These are phyloP conservation scores for Blastomussa wellsi DNA, from an alignment of 92 coral and sea anemone genomes.

Conservation along the genomic window DNA sequence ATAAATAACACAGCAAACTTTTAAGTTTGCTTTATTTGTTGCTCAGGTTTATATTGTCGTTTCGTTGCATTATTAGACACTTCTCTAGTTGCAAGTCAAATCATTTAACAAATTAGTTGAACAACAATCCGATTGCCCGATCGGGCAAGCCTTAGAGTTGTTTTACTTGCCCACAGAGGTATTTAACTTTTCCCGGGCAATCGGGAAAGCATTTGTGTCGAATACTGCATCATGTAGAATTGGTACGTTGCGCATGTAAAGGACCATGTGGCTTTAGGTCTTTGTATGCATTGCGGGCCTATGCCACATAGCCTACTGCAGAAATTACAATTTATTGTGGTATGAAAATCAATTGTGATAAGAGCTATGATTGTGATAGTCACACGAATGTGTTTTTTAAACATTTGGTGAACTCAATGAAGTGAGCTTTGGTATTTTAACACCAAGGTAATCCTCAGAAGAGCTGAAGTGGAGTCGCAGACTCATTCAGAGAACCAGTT, in stretches of 20 bases:
- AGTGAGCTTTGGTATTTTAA: neutral
- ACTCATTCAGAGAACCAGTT: slow-evolving; percentile 61
- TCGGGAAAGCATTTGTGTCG: slow-evolving; percentile 46
- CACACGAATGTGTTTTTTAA: too few relatives aligned
- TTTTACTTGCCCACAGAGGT: slow-evolving; percentile 43
- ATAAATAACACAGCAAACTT: slow-evolving; percentile 44
- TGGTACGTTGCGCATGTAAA: too few relatives aligned
- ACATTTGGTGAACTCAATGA: too few relatives aligned
- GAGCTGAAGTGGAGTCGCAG: slow-evolving; percentile 61
- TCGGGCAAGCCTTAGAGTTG: slow-evolving; percentile 35
- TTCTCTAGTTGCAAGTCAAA: slow-evolving; percentile 36
- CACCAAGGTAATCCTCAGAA: slow-evolving; percentile 72
- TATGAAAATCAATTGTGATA: too few relatives aligned
- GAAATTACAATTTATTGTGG: too few relatives aligned
- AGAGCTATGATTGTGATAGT: neutral
- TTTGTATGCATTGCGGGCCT: too few relatives aligned
- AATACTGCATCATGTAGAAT: neutral
- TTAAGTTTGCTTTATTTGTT: slow-evolving; percentile 39
- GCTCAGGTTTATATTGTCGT: slow-evolving; percentile 44
- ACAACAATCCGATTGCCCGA: slow-evolving; percentile 12
- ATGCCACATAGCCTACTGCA: too few relatives aligned
- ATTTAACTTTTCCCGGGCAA: slow-evolving; percentile 38
- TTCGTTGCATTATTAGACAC: slow-evolving; percentile 44
- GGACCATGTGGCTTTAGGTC: too few relatives aligned
- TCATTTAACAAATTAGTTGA: neutral